Evolutionary conservation across 2,888 invertebrate genomes (phyloP), one percentile per base, ranked within the genome.

Genomic region (Eutolmus rufibarbis): DNA sequence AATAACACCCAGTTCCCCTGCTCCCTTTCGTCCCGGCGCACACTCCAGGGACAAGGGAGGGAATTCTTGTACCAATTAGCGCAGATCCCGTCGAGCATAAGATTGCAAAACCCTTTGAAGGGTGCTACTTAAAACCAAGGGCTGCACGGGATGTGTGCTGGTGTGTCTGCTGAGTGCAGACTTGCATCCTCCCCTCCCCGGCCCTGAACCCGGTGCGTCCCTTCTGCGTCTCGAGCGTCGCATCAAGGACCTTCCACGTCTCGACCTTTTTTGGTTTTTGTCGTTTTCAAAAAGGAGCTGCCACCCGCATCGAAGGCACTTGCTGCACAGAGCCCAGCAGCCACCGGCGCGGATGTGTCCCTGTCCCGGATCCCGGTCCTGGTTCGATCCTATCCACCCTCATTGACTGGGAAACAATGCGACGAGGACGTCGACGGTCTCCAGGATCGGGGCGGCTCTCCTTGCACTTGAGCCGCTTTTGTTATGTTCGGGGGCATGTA

Each of bases 91-190:
- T 78, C 43, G 43, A 78, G 78, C 78, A 78, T 40, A 78, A 78
- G 78, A 78, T 78, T 78, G 78, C 78, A 40, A 78, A 43, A 78
- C 23, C 78, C 43, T 78, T 78, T 78, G 78, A 78, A 78, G 37
- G 43, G 78, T 78, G 78, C 78, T 43, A 78, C 78, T 78, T 78
- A 78, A 43, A 77, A 16, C 16, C 46, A 66, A 66, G 28, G 66
- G 66, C 8, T 66, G 66, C 28, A 66, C 51, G 23, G 66, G 66
- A 66, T 66, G 9, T 66, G 66, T 66, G 66, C 66, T 66, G 66
- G 66, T 66, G 66, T 66, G 66, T 28, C 66, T 23, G 23, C 66
- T 66, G 28, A 66, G 9, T 66, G 66, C 66, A 66, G 66, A 66
- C 66, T 12, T 23, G 66, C 23, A 66, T 66, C 40, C 12, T 2